Base-by-base conservation (phyloP, 2,888 invertebrate species). In the Iphiclides podalirius region DNA sequence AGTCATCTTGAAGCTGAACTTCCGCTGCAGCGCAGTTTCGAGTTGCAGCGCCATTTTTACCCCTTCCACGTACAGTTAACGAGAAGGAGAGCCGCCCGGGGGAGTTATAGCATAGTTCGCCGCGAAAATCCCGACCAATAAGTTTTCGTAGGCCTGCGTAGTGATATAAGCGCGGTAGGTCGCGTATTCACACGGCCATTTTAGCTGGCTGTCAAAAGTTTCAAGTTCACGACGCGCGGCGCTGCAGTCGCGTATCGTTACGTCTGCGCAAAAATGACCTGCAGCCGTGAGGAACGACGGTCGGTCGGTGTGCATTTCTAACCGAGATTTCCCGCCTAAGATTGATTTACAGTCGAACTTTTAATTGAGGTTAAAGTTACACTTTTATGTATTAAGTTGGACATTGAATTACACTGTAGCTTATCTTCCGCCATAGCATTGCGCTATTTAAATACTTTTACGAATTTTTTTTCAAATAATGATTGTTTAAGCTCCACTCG, bases 1-100 rank as follows among this genome's bases (percentile, higher is more conserved):
- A 75, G 79, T 86, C 84, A 88, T 82, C 79, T 87, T 87, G 86
- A 86, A 88, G 79, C 85, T 87, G 61, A 88, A 74, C 81, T 87
- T 87, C 60, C 88, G 83, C 78, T 88, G 88, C 84, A 86, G 73
- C 74, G 86, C 79, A 52, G 88, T 88, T 76, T 87, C 88, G 71
- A 88, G 75, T 60, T 88, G 88, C 48, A 88, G 79, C 67, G 88
- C 87, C 88, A 88, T 86, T 67, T 59, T 54, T 54, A 65, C 61
- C 53, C 61, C 52, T 63, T 54, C 53, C 65, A 70, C 67, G 67
- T 64, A 66, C 64, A 54, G 67, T 61, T 59, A 63, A 63, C 66
- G 66, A 55, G 61, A 59, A 58, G 65, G 61, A 68, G 66, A 63
- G 67, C 64, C n/a, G 20, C 3, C 20, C 3, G 60, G 59, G 73